phyloP scores from a whole-genome alignment of 2,888 invertebrate genomes.

The Aporophyla nigra region DNA sequence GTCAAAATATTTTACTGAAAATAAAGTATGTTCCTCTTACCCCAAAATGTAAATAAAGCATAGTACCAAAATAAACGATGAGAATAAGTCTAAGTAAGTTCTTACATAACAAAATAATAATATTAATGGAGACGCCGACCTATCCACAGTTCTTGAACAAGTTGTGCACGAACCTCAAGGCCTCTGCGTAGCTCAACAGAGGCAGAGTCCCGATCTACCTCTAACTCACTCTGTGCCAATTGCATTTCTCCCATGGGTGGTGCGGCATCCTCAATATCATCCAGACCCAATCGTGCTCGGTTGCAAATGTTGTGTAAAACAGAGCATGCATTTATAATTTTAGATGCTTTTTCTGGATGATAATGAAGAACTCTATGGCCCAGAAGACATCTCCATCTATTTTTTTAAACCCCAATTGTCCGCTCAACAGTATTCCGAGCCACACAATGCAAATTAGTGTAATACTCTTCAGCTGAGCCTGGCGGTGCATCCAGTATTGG shows the following conservation, averaged over 20 bases:
- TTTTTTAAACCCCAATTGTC: background rate
- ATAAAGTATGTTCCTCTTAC: too few species aligned
- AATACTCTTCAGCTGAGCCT: background rate
- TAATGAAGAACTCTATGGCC: conserved; percentile 1
- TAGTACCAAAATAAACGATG: too few species aligned
- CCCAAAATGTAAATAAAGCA: too few species aligned
- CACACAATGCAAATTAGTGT: conserved; percentile 1
- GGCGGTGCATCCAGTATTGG: conserved; percentile 8
- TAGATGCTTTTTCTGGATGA: conserved; percentile 1
- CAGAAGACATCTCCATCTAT: background rate
- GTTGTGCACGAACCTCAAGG: background rate
- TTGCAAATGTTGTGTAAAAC: conserved; percentile 5
- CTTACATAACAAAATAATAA: background rate
- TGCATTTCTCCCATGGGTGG: too few species aligned
- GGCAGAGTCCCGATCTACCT: background rate
- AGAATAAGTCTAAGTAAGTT: too few species aligned
- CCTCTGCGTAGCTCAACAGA: conserved; percentile 4
- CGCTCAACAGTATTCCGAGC: background rate
- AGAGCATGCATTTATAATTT: conserved; percentile 17
- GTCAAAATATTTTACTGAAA: too few species aligned
- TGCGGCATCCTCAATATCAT: background rate
- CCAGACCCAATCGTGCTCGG: conserved; percentile 3
- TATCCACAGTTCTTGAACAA: conserved; percentile 1
- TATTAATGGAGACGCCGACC: conserved; percentile 2
- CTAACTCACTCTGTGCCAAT: too few species aligned